A percentile compares a stretch with the other conserved stretches of the same genome.
phyloP scores from a whole-genome alignment of 2,888 invertebrate species.

The Tipula helvola region DNA sequence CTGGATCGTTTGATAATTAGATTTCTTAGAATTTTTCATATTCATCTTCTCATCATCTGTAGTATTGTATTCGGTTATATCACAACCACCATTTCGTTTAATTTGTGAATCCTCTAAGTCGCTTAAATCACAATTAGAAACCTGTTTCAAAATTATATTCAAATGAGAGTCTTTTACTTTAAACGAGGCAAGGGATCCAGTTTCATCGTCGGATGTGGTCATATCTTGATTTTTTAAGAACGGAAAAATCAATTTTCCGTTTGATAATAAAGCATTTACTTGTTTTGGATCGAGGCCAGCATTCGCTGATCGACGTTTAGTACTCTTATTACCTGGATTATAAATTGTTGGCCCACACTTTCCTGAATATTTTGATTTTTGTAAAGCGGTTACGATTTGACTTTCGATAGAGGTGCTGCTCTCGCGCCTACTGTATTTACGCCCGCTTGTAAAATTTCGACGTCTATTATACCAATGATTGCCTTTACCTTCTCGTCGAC shows the following conservation, averaged over 20 bases:
- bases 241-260: slow-evolving; percentile 31
- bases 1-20: slow-evolving; percentile 13
- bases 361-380: slow-evolving; percentile 33
- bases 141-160: slow-evolving; percentile 31
- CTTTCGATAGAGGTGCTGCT: slow-evolving; percentile 75
- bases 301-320: slow-evolving; percentile 28
- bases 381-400: slow-evolving; percentile 42
- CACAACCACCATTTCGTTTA: slow-evolving; percentile 16
- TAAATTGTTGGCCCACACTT: slow-evolving; percentile 20
- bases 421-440: slow-evolving; percentile 35
- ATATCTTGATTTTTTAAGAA: slow-evolving; percentile 35
- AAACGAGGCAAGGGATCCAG: slow-evolving; percentile 29
- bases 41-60: slow-evolving; percentile 21
- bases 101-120: slow-evolving; percentile 23
- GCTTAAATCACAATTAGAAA: slow-evolving; percentile 19
- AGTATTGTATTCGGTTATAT: slow-evolving; percentile 23
- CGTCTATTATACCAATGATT: slow-evolving; percentile 22
- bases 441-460: slow-evolving; percentile 27
- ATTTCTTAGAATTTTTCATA: slow-evolving; percentile 22
- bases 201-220: slow-evolving; percentile 34
- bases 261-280: slow-evolving; percentile 27
- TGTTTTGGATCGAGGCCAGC: slow-evolving; percentile 30
- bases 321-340: slow-evolving; percentile 23
- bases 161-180: slow-evolving; percentile 34
- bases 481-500: slow-evolving; percentile 25